Evolutionary conservation across 2,888 invertebrate species (phyloP).

Genomic region (Drosophila antonietae): DNA sequence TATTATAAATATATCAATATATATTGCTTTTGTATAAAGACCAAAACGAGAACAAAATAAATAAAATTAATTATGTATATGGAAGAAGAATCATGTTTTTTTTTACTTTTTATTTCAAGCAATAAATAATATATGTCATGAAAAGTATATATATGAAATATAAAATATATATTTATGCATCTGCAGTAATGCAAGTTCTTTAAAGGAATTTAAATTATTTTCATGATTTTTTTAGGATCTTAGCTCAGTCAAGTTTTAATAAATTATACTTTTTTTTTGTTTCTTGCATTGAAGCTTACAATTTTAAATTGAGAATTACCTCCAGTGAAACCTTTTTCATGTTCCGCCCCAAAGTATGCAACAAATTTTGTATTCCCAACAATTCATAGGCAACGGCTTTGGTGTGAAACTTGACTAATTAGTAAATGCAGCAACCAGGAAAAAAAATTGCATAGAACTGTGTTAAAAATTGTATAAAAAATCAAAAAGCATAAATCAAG

Average conservation of each 20-base stretch:
- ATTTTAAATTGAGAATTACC: background rate
- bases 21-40: conserved; percentile 60
- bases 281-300: background rate
- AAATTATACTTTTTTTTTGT: too few relatives aligned
- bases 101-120: background rate
- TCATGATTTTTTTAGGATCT: too few relatives aligned
- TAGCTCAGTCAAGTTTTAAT: too few relatives aligned
- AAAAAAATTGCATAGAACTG: background rate
- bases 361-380: rapidly evolving
- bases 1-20: conserved; percentile 7
- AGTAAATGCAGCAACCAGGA: background rate
- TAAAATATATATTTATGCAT: too few relatives aligned
- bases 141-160: too few relatives aligned
- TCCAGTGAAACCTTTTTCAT: background rate
- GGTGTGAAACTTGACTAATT: conserved; percentile 43
- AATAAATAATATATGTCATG: too few relatives aligned
- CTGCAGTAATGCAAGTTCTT: too few relatives aligned
- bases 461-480: conserved; percentile 1
- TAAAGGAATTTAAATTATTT: too few relatives aligned
- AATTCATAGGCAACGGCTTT: background rate
- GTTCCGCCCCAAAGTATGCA: conserved; percentile 36
- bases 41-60: conserved; percentile 64
- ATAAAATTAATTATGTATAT: conserved; percentile 63
- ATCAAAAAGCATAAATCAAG: conserved; percentile 7
- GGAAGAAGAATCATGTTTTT: conserved; percentile 3